These are phyloP conservation scores for Actias luna DNA, from an alignment of 2,888 invertebrate species.

Conservation along the genomic window DNA sequence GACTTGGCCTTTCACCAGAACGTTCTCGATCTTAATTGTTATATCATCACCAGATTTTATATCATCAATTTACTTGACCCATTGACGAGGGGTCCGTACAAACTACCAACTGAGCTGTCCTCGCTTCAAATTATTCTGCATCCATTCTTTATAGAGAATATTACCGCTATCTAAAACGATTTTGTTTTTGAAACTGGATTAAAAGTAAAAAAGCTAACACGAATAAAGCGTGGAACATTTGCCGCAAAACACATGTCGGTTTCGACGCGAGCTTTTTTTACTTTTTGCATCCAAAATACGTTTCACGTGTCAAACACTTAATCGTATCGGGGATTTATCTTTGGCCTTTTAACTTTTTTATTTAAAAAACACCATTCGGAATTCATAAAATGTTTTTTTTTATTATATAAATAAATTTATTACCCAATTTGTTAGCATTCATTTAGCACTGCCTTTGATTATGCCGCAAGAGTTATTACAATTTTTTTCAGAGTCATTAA, in stretches of 20 bases:
- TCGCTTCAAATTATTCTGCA: neutral
- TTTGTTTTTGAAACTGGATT: neutral
- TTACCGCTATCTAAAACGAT: neutral
- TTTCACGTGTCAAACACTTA: slow-evolving; percentile 53
- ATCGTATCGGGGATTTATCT: slow-evolving; percentile 52
- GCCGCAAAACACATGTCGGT: slow-evolving; percentile 36
- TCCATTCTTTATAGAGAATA: neutral
- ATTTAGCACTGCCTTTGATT: neutral
- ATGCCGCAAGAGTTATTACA: neutral
- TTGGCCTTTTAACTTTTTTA: slow-evolving; percentile 33
- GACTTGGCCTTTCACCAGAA: too few relatives aligned
- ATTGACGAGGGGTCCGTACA: too few relatives aligned
- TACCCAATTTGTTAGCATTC: neutral
- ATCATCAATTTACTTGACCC: too few relatives aligned
- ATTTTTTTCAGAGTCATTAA: too few relatives aligned
- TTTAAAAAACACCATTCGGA: slow-evolving; percentile 23
- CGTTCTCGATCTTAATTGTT: too few relatives aligned
- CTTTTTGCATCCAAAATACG: slow-evolving; percentile 30
- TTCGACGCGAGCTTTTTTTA: slow-evolving; percentile 31
- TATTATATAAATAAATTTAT: neutral
- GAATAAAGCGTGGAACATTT: slow-evolving; percentile 20
- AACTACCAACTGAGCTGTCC: too few relatives aligned
- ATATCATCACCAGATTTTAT: too few relatives aligned
- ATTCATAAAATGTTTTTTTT: neutral
- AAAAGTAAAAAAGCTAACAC: slow-evolving; percentile 12